Evolutionary conservation across 1,140 invertebrate genomes (phyloP), one percentile per base, ranked within the genome.

Genomic region (Homarus americanus): DNA sequence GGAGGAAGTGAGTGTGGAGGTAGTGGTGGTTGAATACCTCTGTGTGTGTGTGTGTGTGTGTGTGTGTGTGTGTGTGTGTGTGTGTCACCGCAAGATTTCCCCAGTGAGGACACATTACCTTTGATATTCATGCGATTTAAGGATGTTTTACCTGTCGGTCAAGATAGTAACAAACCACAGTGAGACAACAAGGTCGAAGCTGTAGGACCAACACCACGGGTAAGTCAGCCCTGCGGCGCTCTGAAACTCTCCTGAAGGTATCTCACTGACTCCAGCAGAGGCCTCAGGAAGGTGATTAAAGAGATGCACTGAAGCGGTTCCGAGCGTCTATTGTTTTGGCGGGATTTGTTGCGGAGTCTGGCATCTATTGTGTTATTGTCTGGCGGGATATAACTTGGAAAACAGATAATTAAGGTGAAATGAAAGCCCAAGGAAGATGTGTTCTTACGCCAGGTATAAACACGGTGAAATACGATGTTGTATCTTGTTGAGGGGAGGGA

Each of bases 221-320:
- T 41, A 32, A 76, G 38, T 20, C 36, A 28, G 15, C 17, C 36
- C 24, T 38, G 15, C 17, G 40, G 75, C 36, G 34, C 36, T 20
- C 36, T 38, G 41, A 41, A 76, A 41, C 36, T 38, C n/a, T 38
- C 36, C 20, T 41, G 17, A 76, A 41, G 41, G 75, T 41, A 7
- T 36, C 41, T 28, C 17, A 17, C 72, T 12, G 75, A 40, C 75
- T 76, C 36, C 38, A 17, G 28, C 17, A 76, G 41, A 38, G 7
- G 75, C 75, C 75, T 76, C 41, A 76, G 75, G 40, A 76, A 76
- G 75, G 41, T 76, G 75, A 76, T 76, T 76, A 76, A 76, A 76
- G 75, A 76, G 75, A 36, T 40, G 38, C 75, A 76, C 75, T 76
- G 75, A 76, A 76, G 75, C 75, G 34, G 75, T 40, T 76, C 36